Conservation (phyloP, 2,888 invertebrate species). For the Sympetrum striolatum region DNA sequence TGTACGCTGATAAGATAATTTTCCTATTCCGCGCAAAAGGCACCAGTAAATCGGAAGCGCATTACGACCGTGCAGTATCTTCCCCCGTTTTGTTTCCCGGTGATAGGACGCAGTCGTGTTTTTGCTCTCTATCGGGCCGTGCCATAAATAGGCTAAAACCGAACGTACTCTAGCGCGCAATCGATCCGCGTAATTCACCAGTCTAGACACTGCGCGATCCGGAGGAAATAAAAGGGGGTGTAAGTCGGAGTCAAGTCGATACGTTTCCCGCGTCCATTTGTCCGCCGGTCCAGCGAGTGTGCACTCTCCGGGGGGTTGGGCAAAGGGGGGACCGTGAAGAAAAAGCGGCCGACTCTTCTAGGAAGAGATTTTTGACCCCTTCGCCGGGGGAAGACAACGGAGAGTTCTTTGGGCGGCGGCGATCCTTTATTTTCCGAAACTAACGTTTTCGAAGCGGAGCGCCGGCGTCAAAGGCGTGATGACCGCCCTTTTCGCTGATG, state of each 20-base stretch:
- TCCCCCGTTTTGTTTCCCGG: too few relatives aligned
- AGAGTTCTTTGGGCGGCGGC: neutral
- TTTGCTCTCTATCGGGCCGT: neutral
- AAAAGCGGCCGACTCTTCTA: neutral
- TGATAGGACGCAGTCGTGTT: neutral
- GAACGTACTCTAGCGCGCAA: neutral
- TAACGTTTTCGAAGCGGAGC: neutral
- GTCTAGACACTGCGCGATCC: slow-evolving; percentile 28
- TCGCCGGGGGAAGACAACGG: neutral
- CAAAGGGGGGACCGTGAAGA: neutral
- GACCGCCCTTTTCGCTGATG: too few relatives aligned
- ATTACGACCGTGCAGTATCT: too few relatives aligned
- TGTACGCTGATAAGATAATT: too few relatives aligned
- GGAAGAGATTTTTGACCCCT: slow-evolving; percentile 30
- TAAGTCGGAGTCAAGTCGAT: neutral
- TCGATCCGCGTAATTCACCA: slow-evolving; percentile 25
- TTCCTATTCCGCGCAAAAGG: too few relatives aligned
- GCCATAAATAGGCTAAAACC: neutral
- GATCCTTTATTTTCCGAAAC: neutral
- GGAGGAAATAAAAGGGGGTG: neutral
- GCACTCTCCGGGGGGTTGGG: too few relatives aligned
- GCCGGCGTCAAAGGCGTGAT: neutral
- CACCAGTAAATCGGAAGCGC: too few relatives aligned
- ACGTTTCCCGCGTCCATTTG: neutral
- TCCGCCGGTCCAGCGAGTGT: neutral